Conservation (phyloP, 2,797 vertebrate species). For the Sebastiscus tertius region DNA sequence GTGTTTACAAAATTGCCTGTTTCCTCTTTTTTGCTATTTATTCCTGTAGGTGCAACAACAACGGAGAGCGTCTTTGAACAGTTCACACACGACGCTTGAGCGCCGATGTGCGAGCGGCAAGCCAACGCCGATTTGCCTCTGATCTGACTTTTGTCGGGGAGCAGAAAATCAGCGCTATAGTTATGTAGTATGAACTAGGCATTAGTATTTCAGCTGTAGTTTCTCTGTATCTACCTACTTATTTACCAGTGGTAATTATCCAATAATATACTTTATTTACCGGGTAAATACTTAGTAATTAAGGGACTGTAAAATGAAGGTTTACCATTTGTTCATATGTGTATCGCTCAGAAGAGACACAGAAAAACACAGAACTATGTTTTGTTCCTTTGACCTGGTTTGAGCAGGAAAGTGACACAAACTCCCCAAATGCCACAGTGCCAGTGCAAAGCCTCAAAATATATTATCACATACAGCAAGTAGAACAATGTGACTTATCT, state of each 20-base stretch:
- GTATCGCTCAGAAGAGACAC: background rate
- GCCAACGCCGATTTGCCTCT: too few species aligned
- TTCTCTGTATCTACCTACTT: too few species aligned
- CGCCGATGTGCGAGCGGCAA: too few species aligned
- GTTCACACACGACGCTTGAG: too few species aligned
- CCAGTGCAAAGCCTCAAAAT: background rate
- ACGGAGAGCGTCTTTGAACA: fast-evolving
- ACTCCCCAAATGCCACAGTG: background rate
- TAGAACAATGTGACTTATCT: background rate
- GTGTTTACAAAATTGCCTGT: too few species aligned
- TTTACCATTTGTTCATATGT: background rate
- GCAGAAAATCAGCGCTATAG: fast-evolving
- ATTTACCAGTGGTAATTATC: too few species aligned
- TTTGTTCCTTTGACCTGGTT: background rate
- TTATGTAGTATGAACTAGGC: too few species aligned
- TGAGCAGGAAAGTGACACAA: background rate
- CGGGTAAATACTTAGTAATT: too few species aligned
- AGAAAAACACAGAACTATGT: background rate
- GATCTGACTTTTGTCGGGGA: too few species aligned
- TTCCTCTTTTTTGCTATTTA: fast-evolving
- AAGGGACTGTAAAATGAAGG: too few species aligned
- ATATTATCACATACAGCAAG: background rate
- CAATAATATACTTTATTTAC: fast-evolving
- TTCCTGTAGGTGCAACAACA: too few species aligned
- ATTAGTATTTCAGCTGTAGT: too few species aligned